These are phyloP conservation scores for Hemichromis elongatus DNA, from an alignment of 2,113 vertebrate species.

Conservation along the genomic window DNA sequence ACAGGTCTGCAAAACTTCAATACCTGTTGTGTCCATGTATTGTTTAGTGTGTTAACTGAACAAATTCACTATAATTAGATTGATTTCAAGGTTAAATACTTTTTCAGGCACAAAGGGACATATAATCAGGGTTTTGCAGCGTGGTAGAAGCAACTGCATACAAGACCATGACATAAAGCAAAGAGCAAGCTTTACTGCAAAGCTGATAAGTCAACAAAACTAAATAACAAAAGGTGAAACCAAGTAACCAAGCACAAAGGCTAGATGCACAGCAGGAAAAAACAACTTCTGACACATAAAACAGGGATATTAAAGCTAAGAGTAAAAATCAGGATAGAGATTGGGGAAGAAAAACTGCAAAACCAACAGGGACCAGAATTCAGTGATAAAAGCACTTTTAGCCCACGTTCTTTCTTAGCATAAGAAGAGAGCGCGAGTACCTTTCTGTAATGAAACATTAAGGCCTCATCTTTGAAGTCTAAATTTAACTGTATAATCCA, in stretches of 20 bases:
- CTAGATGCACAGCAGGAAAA: background rate
- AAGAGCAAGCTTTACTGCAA: background rate
- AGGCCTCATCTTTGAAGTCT: background rate
- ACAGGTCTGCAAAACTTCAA: too few species aligned
- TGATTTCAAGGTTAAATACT: background rate
- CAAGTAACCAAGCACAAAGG: background rate
- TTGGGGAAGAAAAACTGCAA: background rate
- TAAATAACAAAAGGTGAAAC: background rate
- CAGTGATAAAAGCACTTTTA: background rate
- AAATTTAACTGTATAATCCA: background rate
- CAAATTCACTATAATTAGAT: background rate
- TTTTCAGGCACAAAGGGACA: background rate
- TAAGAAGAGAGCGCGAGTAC: background rate
- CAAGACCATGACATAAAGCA: background rate
- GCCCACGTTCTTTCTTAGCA: background rate
- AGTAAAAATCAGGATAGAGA: background rate
- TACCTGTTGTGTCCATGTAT: too few species aligned
- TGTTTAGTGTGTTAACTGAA: background rate
- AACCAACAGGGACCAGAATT: background rate
- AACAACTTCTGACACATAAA: background rate
- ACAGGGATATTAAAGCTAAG: background rate
- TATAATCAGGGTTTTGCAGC: background rate
- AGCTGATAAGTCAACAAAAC: background rate
- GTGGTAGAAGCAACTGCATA: background rate
- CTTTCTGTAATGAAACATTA: background rate